A percentile compares a stretch with the other conserved stretches of the same genome.
Conservation (phyloP, 2,797 vertebrate species). For the Cryptoprocta ferox region DNA sequence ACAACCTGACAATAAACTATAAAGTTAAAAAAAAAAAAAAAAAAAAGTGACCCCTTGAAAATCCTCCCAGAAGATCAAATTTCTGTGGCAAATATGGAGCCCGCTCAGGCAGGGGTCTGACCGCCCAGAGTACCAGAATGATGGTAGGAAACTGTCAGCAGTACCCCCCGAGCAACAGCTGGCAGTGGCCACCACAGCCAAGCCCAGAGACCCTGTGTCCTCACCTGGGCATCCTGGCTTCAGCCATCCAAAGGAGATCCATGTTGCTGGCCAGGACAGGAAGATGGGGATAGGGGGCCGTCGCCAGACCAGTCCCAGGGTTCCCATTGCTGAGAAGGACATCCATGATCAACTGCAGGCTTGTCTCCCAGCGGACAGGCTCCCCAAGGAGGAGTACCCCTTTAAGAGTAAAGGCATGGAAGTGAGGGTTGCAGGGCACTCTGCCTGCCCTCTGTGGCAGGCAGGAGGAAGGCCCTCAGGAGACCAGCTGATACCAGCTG, state of each 20-base stretch:
- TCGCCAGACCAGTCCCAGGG: constrained; percentile 86
- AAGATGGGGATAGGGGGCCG: constrained; percentile 92
- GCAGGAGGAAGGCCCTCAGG: background rate
- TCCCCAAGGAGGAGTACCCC: constrained; percentile 96
- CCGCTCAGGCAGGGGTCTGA: background rate
- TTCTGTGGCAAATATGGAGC: background rate
- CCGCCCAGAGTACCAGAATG: background rate
- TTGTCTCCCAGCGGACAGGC: constrained; percentile 98
- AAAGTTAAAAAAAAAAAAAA: no score
- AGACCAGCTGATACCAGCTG: background rate
- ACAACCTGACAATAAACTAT: no score
- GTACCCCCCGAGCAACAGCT: background rate
- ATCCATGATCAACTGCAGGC: constrained; percentile 94
- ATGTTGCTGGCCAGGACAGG: constrained; percentile 97
- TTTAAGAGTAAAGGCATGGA: constrained; percentile 76
- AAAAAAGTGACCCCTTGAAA: background rate
- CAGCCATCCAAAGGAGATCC: constrained; percentile 99
- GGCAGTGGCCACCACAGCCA: no score
- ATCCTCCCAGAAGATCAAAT: background rate
- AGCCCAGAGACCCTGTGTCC: background rate
- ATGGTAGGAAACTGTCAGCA: background rate
- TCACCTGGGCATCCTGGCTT: constrained; percentile 96
- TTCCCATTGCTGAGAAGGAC: constrained; percentile 94
- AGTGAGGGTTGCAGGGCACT: background rate
- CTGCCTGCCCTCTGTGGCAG: background rate